Evolutionary conservation across 2,888 invertebrate genomes (phyloP).

Genomic region (Oligia strigilis): DNA sequence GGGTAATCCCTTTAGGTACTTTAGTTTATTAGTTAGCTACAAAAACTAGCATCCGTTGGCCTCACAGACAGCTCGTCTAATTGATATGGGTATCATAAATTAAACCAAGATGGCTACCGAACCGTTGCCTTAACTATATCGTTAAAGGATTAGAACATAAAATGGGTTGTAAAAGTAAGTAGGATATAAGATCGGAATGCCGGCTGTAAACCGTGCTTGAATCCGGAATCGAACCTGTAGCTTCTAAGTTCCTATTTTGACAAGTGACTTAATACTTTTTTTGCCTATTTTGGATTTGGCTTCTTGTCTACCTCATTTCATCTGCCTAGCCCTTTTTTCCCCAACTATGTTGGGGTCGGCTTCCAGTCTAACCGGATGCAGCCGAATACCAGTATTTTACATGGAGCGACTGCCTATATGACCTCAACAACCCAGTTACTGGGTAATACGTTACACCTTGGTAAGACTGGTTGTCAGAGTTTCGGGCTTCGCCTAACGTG

Average conservation of each 20-base stretch:
- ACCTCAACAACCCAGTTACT: too few species aligned
- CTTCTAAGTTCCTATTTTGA: not conserved
- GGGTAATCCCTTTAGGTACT: slow-evolving; percentile 10
- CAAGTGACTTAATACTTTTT: too few species aligned
- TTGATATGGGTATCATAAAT: slow-evolving; percentile 76
- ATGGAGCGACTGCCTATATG: too few species aligned
- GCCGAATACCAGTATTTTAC: too few species aligned
- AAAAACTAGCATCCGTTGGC: slow-evolving; percentile 33
- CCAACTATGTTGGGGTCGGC: too few species aligned
- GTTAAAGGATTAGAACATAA: slow-evolving; percentile 78
- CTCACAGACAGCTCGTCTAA: slow-evolving; percentile 67
- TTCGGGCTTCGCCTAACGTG: too few species aligned
- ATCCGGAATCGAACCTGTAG: slow-evolving; percentile 29
- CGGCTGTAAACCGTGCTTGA: slow-evolving; percentile 23
- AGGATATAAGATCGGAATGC: slow-evolving; percentile 42
- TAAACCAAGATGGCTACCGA: slow-evolving; percentile 63
- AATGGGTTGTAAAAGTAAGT: slow-evolving; percentile 63
- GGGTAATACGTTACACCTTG: too few species aligned
- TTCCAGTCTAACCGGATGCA: too few species aligned
- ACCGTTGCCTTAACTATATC: slow-evolving; percentile 65
- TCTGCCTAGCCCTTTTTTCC: too few species aligned
- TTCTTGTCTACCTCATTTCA: too few species aligned
- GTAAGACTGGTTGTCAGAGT: too few species aligned
- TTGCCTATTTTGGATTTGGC: too few species aligned
- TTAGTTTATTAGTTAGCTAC: slow-evolving; percentile 17